Evolutionary conservation across 2,113 vertebrate genomes (phyloP).

Genomic region (Cygnus buccinator): DNA sequence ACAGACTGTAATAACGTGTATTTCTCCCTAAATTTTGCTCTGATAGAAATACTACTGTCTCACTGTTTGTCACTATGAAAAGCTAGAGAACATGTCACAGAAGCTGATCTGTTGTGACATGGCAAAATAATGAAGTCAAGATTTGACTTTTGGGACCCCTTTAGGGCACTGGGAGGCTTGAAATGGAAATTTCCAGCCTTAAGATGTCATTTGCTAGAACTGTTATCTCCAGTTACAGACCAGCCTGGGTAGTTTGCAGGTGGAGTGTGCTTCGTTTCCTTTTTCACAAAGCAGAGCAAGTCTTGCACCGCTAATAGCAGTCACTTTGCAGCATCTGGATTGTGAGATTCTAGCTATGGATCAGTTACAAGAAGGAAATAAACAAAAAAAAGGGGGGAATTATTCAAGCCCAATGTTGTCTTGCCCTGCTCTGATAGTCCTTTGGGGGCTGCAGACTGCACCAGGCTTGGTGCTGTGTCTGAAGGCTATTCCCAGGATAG

Average conservation of each 20-base stretch:
- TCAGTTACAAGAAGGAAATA: neutral
- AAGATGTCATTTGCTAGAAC: neutral
- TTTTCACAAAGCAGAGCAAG: neutral
- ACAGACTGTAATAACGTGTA: neutral
- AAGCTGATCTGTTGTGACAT: neutral
- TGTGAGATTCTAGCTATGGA: neutral
- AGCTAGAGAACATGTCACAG: neutral
- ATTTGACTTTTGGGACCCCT: neutral
- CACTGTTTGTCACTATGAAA: neutral
- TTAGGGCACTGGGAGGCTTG: neutral
- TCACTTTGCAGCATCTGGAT: neutral
- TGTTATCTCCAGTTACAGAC: neutral
- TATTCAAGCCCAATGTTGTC: neutral
- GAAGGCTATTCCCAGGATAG: neutral
- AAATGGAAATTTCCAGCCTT: neutral
- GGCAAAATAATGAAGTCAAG: neutral
- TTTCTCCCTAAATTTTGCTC: neutral
- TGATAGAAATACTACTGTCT: neutral
- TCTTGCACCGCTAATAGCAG: neutral
- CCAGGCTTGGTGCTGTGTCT: neutral
- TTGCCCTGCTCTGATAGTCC: neutral
- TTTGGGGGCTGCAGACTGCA: neutral
- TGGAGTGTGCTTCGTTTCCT: accelerated
- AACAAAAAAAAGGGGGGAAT: neutral
- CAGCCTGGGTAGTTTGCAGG: neutral